Conservation (phyloP, 1,140 invertebrate genomes). For the Adoxophyes honmai region DNA sequence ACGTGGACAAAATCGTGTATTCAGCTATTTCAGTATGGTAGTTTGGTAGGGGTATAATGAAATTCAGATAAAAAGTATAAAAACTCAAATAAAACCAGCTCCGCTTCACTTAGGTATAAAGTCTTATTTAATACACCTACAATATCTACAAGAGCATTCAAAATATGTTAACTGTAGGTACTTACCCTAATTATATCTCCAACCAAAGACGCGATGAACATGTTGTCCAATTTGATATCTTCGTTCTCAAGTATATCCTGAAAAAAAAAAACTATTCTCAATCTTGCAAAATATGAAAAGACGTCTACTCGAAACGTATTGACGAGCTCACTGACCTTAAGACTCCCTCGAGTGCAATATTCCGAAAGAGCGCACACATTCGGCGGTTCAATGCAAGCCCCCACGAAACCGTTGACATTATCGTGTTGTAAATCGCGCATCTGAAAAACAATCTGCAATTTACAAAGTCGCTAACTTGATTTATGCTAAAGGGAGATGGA, state of each 20-base stretch:
- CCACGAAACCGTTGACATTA: slow-evolving; percentile 95
- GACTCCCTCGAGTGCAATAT: slow-evolving; percentile 93
- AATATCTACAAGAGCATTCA: too few species aligned
- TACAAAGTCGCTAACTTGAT: background rate
- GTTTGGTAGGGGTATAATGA: too few species aligned
- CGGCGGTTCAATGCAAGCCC: slow-evolving; percentile 93
- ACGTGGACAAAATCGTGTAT: too few species aligned
- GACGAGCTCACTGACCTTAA: slow-evolving; percentile 80
- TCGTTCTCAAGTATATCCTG: slow-evolving; percentile 95
- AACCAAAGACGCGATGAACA: slow-evolving; percentile 93
- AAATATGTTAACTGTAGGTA: too few species aligned
- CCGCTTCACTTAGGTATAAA: too few species aligned
- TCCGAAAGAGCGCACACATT: slow-evolving; percentile 94
- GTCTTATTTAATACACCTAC: too few species aligned
- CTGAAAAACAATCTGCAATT: slow-evolving; percentile 67
- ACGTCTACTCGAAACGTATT: background rate
- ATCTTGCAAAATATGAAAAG: background rate
- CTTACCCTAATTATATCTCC: slow-evolving; percentile 91
- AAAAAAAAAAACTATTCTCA: slow-evolving; percentile 20
- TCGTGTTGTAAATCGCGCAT: slow-evolving; percentile 93
- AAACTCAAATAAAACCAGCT: too few species aligned
- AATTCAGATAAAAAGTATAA: too few species aligned
- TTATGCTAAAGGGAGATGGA: background rate
- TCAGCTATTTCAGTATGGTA: too few species aligned
- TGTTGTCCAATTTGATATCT: slow-evolving; percentile 93